phyloP scores from a whole-genome alignment of 2,113 vertebrate genomes.

The Cheirogaleus medius region DNA sequence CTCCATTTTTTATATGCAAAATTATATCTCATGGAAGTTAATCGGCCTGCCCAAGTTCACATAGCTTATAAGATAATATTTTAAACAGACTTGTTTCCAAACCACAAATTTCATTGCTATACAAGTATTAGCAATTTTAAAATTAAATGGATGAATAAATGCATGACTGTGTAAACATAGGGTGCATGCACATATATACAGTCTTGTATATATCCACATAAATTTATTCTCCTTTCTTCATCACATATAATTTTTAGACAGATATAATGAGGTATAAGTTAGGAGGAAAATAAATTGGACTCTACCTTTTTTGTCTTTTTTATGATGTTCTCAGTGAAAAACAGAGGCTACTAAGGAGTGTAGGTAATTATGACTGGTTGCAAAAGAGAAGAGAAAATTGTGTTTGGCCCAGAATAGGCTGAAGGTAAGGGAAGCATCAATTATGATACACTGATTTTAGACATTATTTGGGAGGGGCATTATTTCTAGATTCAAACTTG shows the following conservation, averaged over 20 bases:
- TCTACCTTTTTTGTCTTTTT: neutral
- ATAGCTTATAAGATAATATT: neutral
- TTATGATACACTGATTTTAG: neutral
- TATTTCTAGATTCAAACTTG: neutral
- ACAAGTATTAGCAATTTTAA: neutral
- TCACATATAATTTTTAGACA: neutral
- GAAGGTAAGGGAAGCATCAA: neutral
- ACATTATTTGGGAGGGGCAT: neutral
- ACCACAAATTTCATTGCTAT: neutral
- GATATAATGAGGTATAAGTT: neutral
- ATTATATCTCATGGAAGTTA: neutral
- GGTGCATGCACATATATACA: neutral
- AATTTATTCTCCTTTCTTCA: neutral
- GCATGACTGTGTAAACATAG: neutral
- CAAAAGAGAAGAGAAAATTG: conserved; percentile 32
- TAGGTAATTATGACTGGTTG: neutral
- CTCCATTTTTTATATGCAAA: neutral
- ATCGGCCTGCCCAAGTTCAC: neutral
- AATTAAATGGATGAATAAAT: neutral
- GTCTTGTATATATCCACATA: neutral
- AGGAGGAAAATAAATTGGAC: neutral
- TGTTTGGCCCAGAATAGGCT: neutral
- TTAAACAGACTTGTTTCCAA: neutral
- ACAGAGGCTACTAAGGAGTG: neutral
- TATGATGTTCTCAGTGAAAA: neutral